These are phyloP conservation scores for Palythoa caribaeorum DNA, from an alignment of 92 coral and sea anemone species.

Conservation along the genomic window DNA sequence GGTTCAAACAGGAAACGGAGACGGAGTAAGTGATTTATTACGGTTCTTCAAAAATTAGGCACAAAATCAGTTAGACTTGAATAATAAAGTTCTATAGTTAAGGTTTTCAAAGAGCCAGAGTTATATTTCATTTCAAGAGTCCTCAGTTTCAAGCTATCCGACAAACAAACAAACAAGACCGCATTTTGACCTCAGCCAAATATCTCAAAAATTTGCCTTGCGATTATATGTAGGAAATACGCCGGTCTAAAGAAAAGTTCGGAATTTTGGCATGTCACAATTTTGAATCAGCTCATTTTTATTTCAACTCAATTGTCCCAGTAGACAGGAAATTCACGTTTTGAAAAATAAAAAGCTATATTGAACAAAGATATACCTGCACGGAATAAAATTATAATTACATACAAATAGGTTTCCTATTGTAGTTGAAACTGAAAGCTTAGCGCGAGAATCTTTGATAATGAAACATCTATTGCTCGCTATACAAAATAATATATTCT, in stretches of 20 bases:
- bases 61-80: neutral
- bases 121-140: neutral
- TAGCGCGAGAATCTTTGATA: neutral
- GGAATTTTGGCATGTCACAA: neutral
- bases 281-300: neutral
- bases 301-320: neutral
- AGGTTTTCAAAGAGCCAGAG: neutral
- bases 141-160: neutral
- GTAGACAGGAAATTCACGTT: no score
- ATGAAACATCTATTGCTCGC: neutral
- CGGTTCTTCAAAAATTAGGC: neutral
- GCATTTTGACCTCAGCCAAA: neutral
- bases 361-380: no score
- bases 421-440: neutral
- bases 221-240: neutral
- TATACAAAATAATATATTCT: neutral
- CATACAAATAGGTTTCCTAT: neutral
- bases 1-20: no score
- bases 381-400: neutral
- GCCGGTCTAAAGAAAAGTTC: neutral
- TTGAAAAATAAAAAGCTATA: neutral
- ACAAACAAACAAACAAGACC: constrained; percentile 33
- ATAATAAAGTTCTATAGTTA: neutral
- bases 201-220: neutral
- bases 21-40: no score